Conservation (phyloP, 2,797 vertebrate genomes). For the Knipowitschia caucasica region DNA sequence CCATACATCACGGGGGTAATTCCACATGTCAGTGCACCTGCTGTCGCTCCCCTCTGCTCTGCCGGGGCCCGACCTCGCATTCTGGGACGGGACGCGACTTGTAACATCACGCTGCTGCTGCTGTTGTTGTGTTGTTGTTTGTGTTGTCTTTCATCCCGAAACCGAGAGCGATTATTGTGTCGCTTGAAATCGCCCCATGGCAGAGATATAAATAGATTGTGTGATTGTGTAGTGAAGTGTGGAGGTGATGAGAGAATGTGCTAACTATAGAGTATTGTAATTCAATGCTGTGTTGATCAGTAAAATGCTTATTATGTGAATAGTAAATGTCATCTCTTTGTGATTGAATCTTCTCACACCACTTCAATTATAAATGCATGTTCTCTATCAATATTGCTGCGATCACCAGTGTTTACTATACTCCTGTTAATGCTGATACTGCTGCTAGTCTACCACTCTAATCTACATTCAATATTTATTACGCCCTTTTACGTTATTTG, state of each 20-base stretch:
- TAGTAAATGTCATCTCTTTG: background rate
- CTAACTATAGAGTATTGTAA: background rate
- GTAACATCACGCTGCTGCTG: constrained; percentile 14
- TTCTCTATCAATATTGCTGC: too few species aligned
- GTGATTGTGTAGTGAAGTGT: background rate
- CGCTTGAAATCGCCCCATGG: constrained; percentile 17
- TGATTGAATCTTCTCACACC: background rate
- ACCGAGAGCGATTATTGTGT: background rate
- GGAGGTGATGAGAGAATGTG: background rate
- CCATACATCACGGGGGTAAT: constrained; percentile 99
- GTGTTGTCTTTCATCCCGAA: background rate
- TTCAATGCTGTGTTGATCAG: background rate
- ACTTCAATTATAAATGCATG: too few species aligned
- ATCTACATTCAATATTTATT: too few species aligned
- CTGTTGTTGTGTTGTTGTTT: too few species aligned
- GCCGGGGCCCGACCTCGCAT: constrained; percentile 37
- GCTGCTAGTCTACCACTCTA: too few species aligned
- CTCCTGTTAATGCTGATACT: too few species aligned
- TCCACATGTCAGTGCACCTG: constrained; percentile 97
- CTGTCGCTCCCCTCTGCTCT: constrained; percentile 78
- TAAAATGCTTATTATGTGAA: too few species aligned
- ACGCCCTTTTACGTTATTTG: too few species aligned
- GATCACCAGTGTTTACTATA: too few species aligned
- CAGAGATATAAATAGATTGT: background rate
- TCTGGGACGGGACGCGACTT: constrained; percentile 16